Evolutionary conservation across 2,888 invertebrate species (phyloP).

Genomic region (Drosophila melanocephala): DNA sequence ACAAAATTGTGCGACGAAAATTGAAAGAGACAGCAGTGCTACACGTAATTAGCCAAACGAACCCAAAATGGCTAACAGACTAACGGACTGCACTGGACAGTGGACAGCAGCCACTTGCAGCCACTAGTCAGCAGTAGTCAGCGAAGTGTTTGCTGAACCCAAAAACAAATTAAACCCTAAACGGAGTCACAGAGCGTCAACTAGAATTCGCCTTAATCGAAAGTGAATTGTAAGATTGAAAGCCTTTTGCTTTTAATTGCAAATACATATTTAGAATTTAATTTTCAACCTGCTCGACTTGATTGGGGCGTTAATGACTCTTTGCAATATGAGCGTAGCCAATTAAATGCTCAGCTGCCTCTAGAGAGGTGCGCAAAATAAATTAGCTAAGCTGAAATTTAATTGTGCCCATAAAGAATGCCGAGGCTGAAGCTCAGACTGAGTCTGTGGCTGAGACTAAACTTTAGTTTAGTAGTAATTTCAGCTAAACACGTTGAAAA

Average conservation of each 20-base stretch:
- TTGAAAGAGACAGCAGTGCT: constrained; percentile 75
- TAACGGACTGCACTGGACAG: background rate
- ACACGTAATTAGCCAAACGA: constrained; percentile 74
- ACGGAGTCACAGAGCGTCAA: background rate
- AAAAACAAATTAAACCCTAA: background rate
- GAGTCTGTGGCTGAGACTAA: background rate
- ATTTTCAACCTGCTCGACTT: constrained; percentile 31
- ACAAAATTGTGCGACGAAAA: constrained; percentile 73
- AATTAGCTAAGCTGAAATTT: constrained; percentile 57
- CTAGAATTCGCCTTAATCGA: constrained; percentile 49
- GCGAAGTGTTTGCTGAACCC: constrained; percentile 17
- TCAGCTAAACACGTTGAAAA: constrained; percentile 41
- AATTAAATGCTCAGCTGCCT: constrained; percentile 57
- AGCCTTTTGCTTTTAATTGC: constrained; percentile 66
- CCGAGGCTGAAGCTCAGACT: constrained; percentile 37
- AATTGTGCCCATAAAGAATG: constrained; percentile 79
- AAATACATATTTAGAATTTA: constrained; percentile 60
- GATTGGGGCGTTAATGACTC: constrained; percentile 72
- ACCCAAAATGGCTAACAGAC: constrained; percentile 43
- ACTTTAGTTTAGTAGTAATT: background rate
- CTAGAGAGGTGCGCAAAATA: constrained; percentile 47
- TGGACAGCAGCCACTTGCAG: background rate
- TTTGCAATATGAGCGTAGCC: constrained; percentile 51
- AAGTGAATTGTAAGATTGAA: constrained; percentile 57
- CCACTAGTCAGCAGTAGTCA: no score